A percentile compares a stretch with the other conserved stretches of the same genome.
Evolutionary conservation across 2,797 vertebrate genomes (phyloP).

Genomic region (Arrhamphus sclerolepis): DNA sequence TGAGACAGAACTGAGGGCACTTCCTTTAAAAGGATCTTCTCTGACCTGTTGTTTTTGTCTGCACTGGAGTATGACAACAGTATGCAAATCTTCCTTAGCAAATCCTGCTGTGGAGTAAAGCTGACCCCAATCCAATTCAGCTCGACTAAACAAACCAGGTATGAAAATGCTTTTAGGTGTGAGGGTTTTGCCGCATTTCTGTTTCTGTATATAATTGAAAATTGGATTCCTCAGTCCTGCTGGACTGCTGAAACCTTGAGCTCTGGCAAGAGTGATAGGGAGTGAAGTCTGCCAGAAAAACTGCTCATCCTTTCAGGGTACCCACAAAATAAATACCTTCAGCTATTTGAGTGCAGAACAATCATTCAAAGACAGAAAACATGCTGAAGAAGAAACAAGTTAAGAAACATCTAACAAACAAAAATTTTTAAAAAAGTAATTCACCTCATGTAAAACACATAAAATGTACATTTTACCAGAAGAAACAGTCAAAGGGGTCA

Average conservation of each 20-base stretch:
- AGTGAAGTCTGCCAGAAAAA: background rate
- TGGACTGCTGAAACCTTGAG: slow-evolving; percentile 2
- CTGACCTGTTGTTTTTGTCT: no score
- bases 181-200: background rate
- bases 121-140: slow-evolving; percentile 5
- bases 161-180: background rate
- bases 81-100: background rate
- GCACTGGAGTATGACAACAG: no score
- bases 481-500: no score
- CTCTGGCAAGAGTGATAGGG: background rate
- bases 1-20: background rate
- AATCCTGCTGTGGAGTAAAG: background rate
- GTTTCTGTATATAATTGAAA: background rate
- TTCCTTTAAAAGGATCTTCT: no score
- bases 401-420: background rate
- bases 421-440: background rate
- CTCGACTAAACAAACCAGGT: background rate
- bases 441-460: no score
- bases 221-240: background rate
- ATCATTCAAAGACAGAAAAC: background rate
- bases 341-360: background rate
- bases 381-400: background rate
- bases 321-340: background rate
- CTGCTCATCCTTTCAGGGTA: background rate
- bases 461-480: no score